Evolutionary conservation across 2,113 vertebrate species (phyloP).

Genomic region (Excalfactoria chinensis): DNA sequence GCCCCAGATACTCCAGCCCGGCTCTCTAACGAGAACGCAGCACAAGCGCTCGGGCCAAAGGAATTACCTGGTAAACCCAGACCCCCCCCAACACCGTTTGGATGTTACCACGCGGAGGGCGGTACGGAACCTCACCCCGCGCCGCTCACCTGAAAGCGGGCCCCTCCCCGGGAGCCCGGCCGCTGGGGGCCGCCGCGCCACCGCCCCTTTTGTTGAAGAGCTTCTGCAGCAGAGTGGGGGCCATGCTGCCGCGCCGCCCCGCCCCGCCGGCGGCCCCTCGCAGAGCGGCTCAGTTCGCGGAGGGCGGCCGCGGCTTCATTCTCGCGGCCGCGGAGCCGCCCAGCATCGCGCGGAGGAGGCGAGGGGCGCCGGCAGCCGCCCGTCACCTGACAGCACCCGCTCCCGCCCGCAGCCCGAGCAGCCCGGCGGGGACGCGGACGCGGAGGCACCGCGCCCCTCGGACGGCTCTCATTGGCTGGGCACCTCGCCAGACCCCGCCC

Average conservation of each 20-base stretch:
- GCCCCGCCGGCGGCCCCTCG: background rate
- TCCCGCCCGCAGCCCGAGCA: too few species aligned
- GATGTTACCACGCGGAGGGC: too few species aligned
- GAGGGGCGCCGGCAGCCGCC: background rate
- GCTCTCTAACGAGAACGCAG: rapidly evolving
- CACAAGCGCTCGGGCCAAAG: background rate
- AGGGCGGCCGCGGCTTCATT: background rate
- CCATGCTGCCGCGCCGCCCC: constrained; percentile 65
- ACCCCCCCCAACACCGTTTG: background rate
- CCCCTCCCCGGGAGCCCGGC: constrained; percentile 64
- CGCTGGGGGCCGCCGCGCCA: background rate
- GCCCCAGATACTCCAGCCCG: background rate
- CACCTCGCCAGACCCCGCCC: background rate
- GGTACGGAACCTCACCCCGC: too few species aligned
- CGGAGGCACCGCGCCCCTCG: constrained; percentile 19
- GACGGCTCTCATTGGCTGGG: background rate
- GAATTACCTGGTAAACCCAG: background rate
- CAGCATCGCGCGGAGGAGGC: background rate
- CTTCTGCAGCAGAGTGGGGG: constrained; percentile 82
- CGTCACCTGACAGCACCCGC: background rate
- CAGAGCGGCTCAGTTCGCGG: constrained; percentile 6
- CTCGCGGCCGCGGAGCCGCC: background rate
- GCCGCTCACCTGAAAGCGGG: constrained; percentile 76
- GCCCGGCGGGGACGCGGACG: background rate
- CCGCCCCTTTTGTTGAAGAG: constrained; percentile 80